A percentile compares a stretch with the other conserved stretches of the same genome.
These are phyloP conservation scores for Holcopasites calliopsidis DNA, from an alignment of 1,140 invertebrate species.

Conservation along the genomic window DNA sequence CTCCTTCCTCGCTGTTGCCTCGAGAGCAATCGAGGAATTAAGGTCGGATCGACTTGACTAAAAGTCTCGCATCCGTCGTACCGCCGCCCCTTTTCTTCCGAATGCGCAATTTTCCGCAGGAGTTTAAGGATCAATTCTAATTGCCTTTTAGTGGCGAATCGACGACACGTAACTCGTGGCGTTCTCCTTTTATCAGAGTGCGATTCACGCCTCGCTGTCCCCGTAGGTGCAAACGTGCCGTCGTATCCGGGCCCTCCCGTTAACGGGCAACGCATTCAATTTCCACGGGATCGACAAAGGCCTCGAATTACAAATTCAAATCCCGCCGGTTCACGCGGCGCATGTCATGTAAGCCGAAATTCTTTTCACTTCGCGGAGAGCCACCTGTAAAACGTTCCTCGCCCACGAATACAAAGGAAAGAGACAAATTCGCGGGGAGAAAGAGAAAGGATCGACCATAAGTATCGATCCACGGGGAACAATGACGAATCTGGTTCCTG, in stretches of 20 bases:
- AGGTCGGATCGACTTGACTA: not conserved
- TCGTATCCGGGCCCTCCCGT: constrained; percentile 52
- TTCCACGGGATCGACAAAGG: constrained; percentile 73
- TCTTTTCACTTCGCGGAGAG: constrained; percentile 59
- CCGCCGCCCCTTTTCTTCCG: too few species aligned
- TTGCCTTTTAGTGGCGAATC: too few species aligned
- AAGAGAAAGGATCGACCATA: not conserved
- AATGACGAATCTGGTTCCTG: constrained; percentile 20
- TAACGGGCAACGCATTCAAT: constrained; percentile 73
- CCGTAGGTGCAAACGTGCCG: constrained; percentile 48
- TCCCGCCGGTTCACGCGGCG: constrained; percentile 60
- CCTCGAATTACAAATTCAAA: constrained; percentile 75
- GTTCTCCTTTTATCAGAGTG: constrained; percentile 44
- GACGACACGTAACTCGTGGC: constrained; percentile 21
- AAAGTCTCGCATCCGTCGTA: not conserved
- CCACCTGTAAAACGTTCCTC: constrained; percentile 61
- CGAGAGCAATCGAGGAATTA: constrained; percentile 36
- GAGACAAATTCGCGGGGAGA: not conserved
- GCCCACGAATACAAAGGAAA: not conserved
- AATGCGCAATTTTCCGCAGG: not conserved
- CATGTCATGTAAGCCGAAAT: constrained; percentile 67
- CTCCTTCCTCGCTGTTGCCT: not conserved
- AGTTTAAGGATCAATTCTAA: not conserved
- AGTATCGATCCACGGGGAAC: not conserved
- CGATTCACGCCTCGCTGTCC: constrained; percentile 48